Evolutionary conservation across 2,888 invertebrate species (phyloP), one percentile per base, ranked within the genome.

Genomic region (Ernsta delagoae): DNA sequence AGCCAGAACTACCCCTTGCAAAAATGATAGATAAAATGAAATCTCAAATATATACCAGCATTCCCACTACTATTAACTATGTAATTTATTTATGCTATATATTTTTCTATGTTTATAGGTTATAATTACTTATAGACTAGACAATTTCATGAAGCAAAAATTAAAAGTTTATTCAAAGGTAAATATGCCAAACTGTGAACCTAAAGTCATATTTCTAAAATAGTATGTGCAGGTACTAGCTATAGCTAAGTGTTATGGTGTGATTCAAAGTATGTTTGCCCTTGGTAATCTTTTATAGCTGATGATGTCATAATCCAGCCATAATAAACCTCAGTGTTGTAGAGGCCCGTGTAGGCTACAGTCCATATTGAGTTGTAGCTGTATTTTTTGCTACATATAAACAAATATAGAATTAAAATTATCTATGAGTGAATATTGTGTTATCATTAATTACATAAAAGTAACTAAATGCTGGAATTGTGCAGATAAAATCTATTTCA

Each of bases 151-250:
- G 90, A 90, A 91, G 84, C 84, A 87, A 80, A 88, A 76, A 79
- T 76, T 84, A 71, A 82, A 90, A 78, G 78, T 80, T 59, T 87
- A 86, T 78, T 84, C 86, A 31, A 84, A 89, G 90, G 90, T 91
- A 88, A 65, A 57, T 57, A 0, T 7, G 39, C 12, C n/a, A 7
- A 11, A 50, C 7, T 50, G 8, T 9, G 7, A 50, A 16, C 2
- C 48, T 16, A 24, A 24, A 24, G 3, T 1, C 24, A 24, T 24
- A 24, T 24, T 24, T 1, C 24, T 24, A 24, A 24, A 24, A 16
- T 6, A 7, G 41, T 41, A 41, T 41, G 1, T 6, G 3, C 16
- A 7, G 16, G 12, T 16, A 50, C 7, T 45, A 36, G 5, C 36
- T 36, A 36, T 36, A 36, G 36, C 36, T 36, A 36, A 5, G 5